Conservation (phyloP, 2,888 invertebrate species). For the Prenolepis imparis region DNA sequence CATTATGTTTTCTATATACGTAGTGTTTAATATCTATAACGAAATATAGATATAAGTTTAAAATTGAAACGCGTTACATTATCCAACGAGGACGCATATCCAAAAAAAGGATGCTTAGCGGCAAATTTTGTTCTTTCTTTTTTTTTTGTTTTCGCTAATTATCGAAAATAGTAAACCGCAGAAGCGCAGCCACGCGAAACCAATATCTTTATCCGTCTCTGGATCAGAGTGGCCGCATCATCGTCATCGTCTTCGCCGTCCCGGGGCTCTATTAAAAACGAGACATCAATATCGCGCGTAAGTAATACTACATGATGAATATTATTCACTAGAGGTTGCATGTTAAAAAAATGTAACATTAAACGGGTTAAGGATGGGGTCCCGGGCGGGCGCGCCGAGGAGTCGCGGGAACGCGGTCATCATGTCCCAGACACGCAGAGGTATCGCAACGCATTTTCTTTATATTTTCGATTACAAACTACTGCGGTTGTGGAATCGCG, state of each 20-base stretch:
- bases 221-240: conserved; percentile 59
- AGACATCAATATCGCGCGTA: conserved; percentile 17
- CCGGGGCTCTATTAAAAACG: neutral
- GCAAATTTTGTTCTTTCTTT: neutral
- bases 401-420: conserved; percentile 54
- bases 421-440: conserved; percentile 57
- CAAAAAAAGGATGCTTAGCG: neutral
- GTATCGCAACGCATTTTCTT: conserved; percentile 56
- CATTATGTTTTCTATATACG: conserved; percentile 22
- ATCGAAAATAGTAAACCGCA: conserved; percentile 19
- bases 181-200: conserved; percentile 63
- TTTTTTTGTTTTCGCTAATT: neutral
- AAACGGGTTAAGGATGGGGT: neutral
- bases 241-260: conserved; percentile 41
- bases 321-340: conserved; percentile 20
- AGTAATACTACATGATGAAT: conserved; percentile 28
- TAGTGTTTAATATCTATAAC: conserved; percentile 37
- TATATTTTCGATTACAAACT: conserved; percentile 67
- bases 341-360: conserved; percentile 19
- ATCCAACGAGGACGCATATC: neutral
- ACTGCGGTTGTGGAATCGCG: conserved; percentile 61
- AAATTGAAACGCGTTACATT: neutral
- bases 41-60: conserved; percentile 23
- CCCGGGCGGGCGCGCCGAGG: neutral
- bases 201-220: conserved; percentile 65